Evolutionary conservation across 2,113 vertebrate species (phyloP).

Genomic region (Himantopus leucocephalus): DNA sequence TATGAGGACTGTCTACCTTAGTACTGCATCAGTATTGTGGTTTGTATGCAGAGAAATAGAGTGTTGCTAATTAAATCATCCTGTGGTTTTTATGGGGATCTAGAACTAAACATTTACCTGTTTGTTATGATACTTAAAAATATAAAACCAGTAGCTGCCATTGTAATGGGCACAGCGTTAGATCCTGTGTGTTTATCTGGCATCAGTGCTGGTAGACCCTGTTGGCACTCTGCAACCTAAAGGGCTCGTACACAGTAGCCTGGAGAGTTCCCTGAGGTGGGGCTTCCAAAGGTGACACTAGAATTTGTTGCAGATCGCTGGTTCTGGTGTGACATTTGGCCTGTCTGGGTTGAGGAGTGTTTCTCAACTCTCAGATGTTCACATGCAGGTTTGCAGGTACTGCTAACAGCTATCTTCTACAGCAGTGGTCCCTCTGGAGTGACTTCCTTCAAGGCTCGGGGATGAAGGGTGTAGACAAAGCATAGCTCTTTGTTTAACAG

Average conservation of each 20-base stretch:
- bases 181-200: background rate
- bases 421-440: background rate
- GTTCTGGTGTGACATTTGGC: background rate
- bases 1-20: background rate
- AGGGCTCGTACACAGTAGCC: background rate
- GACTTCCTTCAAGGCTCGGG: background rate
- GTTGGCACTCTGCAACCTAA: background rate
- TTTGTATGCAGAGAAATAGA: background rate
- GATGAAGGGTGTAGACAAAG: background rate
- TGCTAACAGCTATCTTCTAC: background rate
- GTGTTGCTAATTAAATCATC: background rate
- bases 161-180: background rate
- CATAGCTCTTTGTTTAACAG: background rate
- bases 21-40: background rate
- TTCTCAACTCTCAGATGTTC: background rate
- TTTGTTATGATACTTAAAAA: background rate
- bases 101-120: background rate
- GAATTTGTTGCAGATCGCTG: background rate
- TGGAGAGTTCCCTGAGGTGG: background rate
- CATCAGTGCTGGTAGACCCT: background rate
- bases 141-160: background rate
- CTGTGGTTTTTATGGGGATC: background rate
- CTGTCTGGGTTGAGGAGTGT: background rate
- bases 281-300: background rate
- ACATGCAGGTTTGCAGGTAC: rapidly evolving